Base-by-base conservation (phyloP, 2,888 invertebrate species). In the Hofmannophila pseudospretella region DNA sequence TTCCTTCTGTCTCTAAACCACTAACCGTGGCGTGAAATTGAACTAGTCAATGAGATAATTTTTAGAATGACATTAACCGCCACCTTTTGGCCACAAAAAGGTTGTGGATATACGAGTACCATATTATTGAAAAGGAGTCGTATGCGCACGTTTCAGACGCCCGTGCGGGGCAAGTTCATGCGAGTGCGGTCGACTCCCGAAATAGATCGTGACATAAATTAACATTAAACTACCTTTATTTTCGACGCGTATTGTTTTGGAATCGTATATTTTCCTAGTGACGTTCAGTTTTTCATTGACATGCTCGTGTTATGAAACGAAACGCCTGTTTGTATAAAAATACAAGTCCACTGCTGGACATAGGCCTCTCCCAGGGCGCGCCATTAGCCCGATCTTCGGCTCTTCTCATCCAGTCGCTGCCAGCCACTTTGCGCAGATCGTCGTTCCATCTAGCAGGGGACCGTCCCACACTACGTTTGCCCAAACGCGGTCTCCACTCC, bases 201-300 rank as follows among this genome's bases (percentile, higher is more conserved):
- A 80, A 81, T 81, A 81, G 76, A 75, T 49, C 70, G 70, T 80
- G 82, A 81, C 81, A 81, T 80, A 76, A 79, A 82, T 81, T 74
- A 75, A 71, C 79, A 77, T 81, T n/a, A 78, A 78, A 78, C 73
- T 71, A 69, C 59, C 62, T 67, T 74, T 77, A 75, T 74, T 76
- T 71, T 67, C 54, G 51, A 45, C 51, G 52, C 45, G 55, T 60
- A 69, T 71, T 71, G 74, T 74, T 62, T 67, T 60, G 47, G 42
- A 23, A 7, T 7, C 31, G 23, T 8, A 20, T 37, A 26, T 44
- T 47, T 47, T 37, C 34, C 38, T 35, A 39, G 29, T 45, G 43
- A 37, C 40, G 34, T 42, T 37, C 4, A 25, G 2, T 8, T 11
- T 28, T 28, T 28, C n/a, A n/a, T n/a, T n/a, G n/a, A n/a, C n/a